Evolutionary conservation across 2,797 vertebrate species (phyloP), one percentile per base, ranked within the genome.

Genomic region (Sitta carolinensis): DNA sequence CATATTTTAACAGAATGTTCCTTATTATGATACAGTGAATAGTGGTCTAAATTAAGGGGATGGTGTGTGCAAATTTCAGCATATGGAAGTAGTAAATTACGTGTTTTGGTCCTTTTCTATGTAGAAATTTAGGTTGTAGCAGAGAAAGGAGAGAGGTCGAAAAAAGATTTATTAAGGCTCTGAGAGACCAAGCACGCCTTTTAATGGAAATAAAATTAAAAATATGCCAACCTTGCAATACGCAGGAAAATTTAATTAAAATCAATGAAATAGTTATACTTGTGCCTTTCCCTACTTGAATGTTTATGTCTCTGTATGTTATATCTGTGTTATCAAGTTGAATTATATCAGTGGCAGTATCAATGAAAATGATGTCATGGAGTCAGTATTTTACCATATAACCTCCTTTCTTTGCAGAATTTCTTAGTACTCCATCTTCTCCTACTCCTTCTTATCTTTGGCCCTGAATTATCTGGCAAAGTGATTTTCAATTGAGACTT

Each of bases 1-100:
- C 90, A 96, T 97, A 98, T 98, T 98, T 98, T 97, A 97, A 85
- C 93, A 81, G 93, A 95, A 96, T 94, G 76, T 78, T 96, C 93
- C 96, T 97, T 96, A 95, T 96, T 97, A 97, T 87, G 94, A 92
- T 96, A 97, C 90, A 86, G 94, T 95, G 91, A 92, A 72, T 93
- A 95, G 95, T 97, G 78, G 48, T 58, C 81, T 95, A 96, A 97
- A 96, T 97, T 95, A 97, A 96, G 95, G 80, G 78, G 95, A 97
- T 89, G 84, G 93, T 85, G 81, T 95, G 79, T 92, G 91, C 77
- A 97, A 93, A 97, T 95, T 94, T 19, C 59, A 72, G 88, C 43
- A n/a, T 85, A 52, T 85, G 72, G 85, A 93, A 96, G 81, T 51
- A 94, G 54, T 75, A 89, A 92, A 96, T 94, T 90, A 95, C 95